These are phyloP conservation scores for Rhopalosiphum nymphaeae DNA, from an alignment of 2,888 invertebrate species.

Conservation along the genomic window DNA sequence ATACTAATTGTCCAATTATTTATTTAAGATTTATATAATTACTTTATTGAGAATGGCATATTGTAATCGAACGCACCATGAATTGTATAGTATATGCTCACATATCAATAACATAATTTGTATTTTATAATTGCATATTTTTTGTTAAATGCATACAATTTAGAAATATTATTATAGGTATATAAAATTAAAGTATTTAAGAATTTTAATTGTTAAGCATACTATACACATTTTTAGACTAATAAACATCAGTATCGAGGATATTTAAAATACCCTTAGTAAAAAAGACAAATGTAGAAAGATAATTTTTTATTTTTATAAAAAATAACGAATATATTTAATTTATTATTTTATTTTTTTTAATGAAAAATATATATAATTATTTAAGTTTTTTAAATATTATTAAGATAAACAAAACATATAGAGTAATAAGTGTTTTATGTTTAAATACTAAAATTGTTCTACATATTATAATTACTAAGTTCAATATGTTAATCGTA, in stretches of 20 bases:
- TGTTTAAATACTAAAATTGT: background rate
- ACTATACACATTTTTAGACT: background rate
- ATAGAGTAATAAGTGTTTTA: background rate
- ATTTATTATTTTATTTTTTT: too few relatives aligned
- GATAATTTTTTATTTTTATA: background rate
- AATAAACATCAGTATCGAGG: background rate
- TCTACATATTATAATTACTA: background rate
- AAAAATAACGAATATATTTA: background rate
- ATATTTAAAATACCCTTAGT: background rate
- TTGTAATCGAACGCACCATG: background rate
- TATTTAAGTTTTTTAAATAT: background rate
- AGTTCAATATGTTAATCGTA: background rate
- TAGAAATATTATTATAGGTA: background rate
- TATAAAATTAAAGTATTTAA: background rate
- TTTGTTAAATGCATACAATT: background rate
- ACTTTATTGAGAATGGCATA: background rate
- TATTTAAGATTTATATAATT: background rate
- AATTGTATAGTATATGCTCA: background rate
- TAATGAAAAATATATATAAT: background rate
- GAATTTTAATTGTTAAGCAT: background rate
- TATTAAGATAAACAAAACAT: background rate
- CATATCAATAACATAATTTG: background rate
- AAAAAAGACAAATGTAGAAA: background rate
- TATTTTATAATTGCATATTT: background rate
- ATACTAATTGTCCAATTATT: background rate